Conservation (phyloP, 2,113 vertebrate genomes). For the Penelope pileata region DNA sequence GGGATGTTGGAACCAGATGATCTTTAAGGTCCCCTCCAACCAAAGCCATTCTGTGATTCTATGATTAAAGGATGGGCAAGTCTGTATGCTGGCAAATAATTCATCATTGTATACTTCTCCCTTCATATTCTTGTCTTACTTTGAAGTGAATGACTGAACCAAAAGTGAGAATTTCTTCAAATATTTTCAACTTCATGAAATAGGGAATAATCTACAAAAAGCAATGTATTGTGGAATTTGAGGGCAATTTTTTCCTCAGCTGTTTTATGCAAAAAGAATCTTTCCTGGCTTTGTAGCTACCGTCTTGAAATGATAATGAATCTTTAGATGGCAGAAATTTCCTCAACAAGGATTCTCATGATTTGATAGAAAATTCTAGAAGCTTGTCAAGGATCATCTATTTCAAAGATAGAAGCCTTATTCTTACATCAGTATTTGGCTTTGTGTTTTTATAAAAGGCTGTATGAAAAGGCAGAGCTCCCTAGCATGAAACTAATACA, state of each 20-base stretch:
- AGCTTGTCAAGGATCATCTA: background rate
- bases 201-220: background rate
- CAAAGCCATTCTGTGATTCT: no score
- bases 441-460: background rate
- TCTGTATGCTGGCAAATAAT: background rate
- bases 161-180: background rate
- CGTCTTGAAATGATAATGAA: background rate
- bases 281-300: background rate
- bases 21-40: no score
- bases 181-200: background rate
- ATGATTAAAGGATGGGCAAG: background rate
- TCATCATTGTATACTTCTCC: background rate
- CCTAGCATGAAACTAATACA: background rate
- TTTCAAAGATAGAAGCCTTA: background rate
- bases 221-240: background rate
- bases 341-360: background rate
- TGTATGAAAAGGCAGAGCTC: background rate
- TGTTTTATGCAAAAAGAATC: background rate
- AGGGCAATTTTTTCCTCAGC: background rate
- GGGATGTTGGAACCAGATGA: no score
- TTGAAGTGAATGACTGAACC: background rate
- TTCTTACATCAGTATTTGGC: background rate
- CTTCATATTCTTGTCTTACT: background rate
- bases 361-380: background rate
- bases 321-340: background rate